These are phyloP conservation scores for Erynnis tages DNA, from an alignment of 2,888 invertebrate genomes.

Conservation along the genomic window DNA sequence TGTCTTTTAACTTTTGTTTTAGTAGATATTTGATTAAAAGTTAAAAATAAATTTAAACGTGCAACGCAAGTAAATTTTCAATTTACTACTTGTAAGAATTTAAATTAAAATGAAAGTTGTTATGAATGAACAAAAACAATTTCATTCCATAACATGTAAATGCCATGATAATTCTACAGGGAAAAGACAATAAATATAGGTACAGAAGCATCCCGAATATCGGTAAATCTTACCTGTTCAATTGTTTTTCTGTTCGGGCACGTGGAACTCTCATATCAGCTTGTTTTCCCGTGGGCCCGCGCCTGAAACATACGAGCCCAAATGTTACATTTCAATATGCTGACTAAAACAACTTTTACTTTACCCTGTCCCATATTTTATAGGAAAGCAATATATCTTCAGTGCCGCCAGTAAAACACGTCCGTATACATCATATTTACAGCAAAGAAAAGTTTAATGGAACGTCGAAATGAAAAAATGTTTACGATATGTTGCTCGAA, in stretches of 20 bases:
- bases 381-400: constrained; percentile 44
- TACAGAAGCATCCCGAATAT: constrained; percentile 16
- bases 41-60: too few relatives aligned
- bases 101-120: too few relatives aligned
- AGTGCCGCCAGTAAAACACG: constrained; percentile 24
- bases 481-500: constrained; percentile 17
- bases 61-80: too few relatives aligned
- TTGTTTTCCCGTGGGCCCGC: constrained; percentile 46
- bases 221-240: constrained; percentile 40
- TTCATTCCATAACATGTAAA: constrained; percentile 8
- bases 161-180: constrained; percentile 9
- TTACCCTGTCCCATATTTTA: constrained; percentile 53
- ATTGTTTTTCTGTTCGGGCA: constrained; percentile 41
- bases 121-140: too few relatives aligned
- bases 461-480: constrained; percentile 30
- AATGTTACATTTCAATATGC: constrained; percentile 75
- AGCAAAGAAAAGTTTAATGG: constrained; percentile 32
- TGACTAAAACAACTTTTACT: constrained; percentile 64
- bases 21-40: too few relatives aligned
- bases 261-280: constrained; percentile 40
- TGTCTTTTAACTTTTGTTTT: too few relatives aligned
- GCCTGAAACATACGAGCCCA: constrained; percentile 61
- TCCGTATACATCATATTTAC: constrained; percentile 26
- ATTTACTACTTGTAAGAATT: too few relatives aligned
- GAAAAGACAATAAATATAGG: constrained; percentile 26